Percentiles rank a stretch among this genome's conserved stretches.
Evolutionary conservation across 2,888 invertebrate genomes (phyloP).

Genomic region (Pseudococcus longispinus): DNA sequence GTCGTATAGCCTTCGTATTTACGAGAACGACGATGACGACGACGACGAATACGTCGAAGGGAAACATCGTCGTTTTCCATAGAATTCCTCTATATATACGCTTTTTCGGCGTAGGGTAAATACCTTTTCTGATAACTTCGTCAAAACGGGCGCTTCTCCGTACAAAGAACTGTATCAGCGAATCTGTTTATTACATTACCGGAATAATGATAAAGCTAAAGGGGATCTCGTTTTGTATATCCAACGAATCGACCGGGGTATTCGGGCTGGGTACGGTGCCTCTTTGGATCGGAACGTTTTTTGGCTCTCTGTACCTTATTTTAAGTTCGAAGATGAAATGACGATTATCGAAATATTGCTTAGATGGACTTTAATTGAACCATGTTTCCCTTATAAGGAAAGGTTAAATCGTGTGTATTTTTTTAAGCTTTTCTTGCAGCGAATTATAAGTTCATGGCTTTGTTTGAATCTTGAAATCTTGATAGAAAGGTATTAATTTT

Average conservation of each 20-base stretch:
- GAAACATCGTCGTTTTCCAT: constrained; percentile 46
- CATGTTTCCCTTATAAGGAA: neutral
- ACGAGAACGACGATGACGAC: neutral
- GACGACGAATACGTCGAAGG: constrained; percentile 26
- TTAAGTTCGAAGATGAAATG: neutral
- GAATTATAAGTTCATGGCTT: too few species aligned
- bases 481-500: too few species aligned
- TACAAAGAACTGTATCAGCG: constrained; percentile 49
- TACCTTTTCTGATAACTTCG: constrained; percentile 33
- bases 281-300: neutral
- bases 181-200: constrained; percentile 51
- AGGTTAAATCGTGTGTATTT: too few species aligned
- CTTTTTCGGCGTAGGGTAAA: constrained; percentile 40
- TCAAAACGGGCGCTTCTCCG: constrained; percentile 36
- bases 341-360: neutral
- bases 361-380: neutral
- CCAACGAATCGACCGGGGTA: neutral
- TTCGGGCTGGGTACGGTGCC: neutral
- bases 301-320: neutral
- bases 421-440: too few species aligned
- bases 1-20: constrained; percentile 22
- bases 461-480: too few species aligned
- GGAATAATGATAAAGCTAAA: constrained; percentile 47
- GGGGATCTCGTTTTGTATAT: constrained; percentile 29
- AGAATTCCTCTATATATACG: constrained; percentile 46